Conservation (phyloP, 1,140 invertebrate genomes). For the fruit fly (Drosophila melanogaster) region DNA sequence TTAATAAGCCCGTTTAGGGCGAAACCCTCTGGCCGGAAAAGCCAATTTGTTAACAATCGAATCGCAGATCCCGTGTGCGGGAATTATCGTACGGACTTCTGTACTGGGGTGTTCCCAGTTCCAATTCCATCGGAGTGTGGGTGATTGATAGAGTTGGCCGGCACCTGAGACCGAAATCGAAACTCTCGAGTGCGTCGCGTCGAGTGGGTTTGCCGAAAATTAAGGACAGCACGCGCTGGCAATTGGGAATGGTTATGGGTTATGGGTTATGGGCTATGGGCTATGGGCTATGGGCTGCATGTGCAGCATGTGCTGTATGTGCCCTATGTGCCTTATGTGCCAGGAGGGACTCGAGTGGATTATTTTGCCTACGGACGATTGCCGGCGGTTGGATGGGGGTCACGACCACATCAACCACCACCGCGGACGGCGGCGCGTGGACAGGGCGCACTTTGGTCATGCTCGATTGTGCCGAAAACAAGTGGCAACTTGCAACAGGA, state of each 20-base stretch:
- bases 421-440: slow-evolving; percentile 59
- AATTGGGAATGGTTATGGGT: slow-evolving; percentile 45
- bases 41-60: slow-evolving; percentile 48
- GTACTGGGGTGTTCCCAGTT: no score
- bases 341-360: slow-evolving; percentile 7
- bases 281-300: slow-evolving; percentile 8
- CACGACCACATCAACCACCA: slow-evolving; percentile 60
- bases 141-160: slow-evolving; percentile 44
- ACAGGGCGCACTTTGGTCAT: slow-evolving; percentile 73
- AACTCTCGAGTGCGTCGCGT: slow-evolving; percentile 15
- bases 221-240: slow-evolving; percentile 66
- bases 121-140: not conserved
- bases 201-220: slow-evolving; percentile 67
- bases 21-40: slow-evolving; percentile 8
- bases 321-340: slow-evolving; percentile 10
- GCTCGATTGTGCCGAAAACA: slow-evolving; percentile 81
- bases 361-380: slow-evolving; percentile 15
- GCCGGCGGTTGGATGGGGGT: not conserved
- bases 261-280: slow-evolving; percentile 29
- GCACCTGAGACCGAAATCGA: slow-evolving; percentile 47
- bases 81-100: not conserved
- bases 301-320: slow-evolving; percentile 1
- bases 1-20: slow-evolving; percentile 2
- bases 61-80: slow-evolving; percentile 30
- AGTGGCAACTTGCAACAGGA: slow-evolving; percentile 51